Evolutionary conservation across 2,113 vertebrate species (phyloP), one percentile per base, ranked within the genome.

Genomic region (Vicugna pacos): DNA sequence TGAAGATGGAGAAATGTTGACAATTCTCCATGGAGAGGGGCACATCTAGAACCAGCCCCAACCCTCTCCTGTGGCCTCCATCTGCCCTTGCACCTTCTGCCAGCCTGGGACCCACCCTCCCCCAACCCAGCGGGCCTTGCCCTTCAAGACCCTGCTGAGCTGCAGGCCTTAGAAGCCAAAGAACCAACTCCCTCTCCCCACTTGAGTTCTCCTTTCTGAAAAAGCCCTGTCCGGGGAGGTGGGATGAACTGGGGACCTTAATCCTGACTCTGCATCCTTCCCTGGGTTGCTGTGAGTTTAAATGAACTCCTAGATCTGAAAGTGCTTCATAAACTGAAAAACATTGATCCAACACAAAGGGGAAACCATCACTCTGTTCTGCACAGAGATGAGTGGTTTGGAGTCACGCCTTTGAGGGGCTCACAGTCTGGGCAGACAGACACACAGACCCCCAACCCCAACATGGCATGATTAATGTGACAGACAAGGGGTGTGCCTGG

Each of bases 281-380:
- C 77, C 48, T 32, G 26, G 56, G 35, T 64, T 89, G 35, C 46
- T 50, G 6, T 65, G 65, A 50, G 22, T 42, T 92, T 65, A 56
- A 91, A 60, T 79, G 77, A 96, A 64, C 91, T 54, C 8, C 0
- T 91, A 56, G 32, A 38, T 79, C 95, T 76, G 64, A 89, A 95
- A 92, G 60, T 77, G 42, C 67, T 88, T 83, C 62, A 46, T 50
- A 85, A 91, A 62, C 73, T 93, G 72, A 92, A 72, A 97, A 82
- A 70, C 3, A 0, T 3, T 32, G 52, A 86, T 85, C 15, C 42
- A 62, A 81, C 93, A 64, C 35, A 67, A 42, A n/a, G 28, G 67
- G 87, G 76, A 91, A 92, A 84, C 77, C 46, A 64, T 79, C 52
- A n/a, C 32, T 80, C 50, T 81, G 20, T 67, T 76, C 8, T 1